phyloP scores from a whole-genome alignment of 2,888 invertebrate genomes.

The Macaria notata region DNA sequence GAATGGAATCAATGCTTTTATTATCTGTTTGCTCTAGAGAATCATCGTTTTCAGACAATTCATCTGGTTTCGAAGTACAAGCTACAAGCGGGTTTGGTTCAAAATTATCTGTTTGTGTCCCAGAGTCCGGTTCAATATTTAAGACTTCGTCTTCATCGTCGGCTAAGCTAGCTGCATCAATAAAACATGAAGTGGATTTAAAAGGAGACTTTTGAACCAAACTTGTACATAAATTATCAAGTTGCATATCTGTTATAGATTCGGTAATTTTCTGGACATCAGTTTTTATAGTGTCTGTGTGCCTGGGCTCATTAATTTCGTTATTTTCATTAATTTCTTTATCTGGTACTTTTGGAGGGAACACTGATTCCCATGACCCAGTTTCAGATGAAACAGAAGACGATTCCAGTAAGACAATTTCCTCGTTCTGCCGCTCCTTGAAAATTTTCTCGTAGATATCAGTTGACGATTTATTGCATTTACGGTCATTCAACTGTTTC shows the following conservation, averaged over 20 bases:
- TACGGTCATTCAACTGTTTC: slow-evolving; percentile 41
- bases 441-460: slow-evolving; percentile 76
- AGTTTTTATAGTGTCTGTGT: slow-evolving; percentile 33
- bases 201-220: slow-evolving; percentile 48
- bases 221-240: slow-evolving; percentile 60
- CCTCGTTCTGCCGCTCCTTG: slow-evolving; percentile 84
- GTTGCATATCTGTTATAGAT: slow-evolving; percentile 14
- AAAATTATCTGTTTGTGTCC: neutral
- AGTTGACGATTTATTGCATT: slow-evolving; percentile 31
- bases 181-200: slow-evolving; percentile 84
- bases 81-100: slow-evolving; percentile 56
- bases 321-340: slow-evolving; percentile 72
- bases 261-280: slow-evolving; percentile 40
- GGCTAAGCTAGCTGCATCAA: slow-evolving; percentile 88
- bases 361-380: slow-evolving; percentile 85
- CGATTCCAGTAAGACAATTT: slow-evolving; percentile 83
- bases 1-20: slow-evolving; percentile 57
- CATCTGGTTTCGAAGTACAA: slow-evolving; percentile 57
- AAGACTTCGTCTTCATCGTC: slow-evolving; percentile 84
- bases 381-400: slow-evolving; percentile 85
- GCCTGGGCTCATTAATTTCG: slow-evolving; percentile 60
- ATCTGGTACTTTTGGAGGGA: slow-evolving; percentile 69
- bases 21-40: slow-evolving; percentile 62
- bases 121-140: slow-evolving; percentile 9
- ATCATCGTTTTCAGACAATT: slow-evolving; percentile 70